These are phyloP conservation scores for Ceratotherium simum DNA, from an alignment of 2,113 vertebrate genomes.

Conservation along the genomic window DNA sequence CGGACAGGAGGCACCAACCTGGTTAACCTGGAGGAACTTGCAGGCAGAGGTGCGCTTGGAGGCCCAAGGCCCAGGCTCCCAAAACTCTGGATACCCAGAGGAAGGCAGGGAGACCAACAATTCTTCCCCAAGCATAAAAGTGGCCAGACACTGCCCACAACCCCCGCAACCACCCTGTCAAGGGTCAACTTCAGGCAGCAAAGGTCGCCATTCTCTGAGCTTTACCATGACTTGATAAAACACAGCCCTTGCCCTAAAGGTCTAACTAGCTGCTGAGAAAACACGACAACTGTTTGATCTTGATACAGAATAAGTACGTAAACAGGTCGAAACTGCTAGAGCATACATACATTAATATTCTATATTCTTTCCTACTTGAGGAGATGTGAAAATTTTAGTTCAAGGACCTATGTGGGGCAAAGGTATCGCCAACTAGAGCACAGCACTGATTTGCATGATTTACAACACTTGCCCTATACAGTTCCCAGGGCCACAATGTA, in stretches of 20 bases:
- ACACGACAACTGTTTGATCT: not conserved
- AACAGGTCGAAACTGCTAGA: not conserved
- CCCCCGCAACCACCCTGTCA: not conserved
- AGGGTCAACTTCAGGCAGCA: not conserved
- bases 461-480: not conserved
- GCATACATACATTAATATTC: not conserved
- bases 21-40: slow-evolving; percentile 30
- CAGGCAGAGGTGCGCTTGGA: not conserved
- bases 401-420: not conserved
- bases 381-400: slow-evolving; percentile 36
- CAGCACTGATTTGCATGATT: slow-evolving; percentile 39
- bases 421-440: not conserved
- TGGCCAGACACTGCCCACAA: not conserved
- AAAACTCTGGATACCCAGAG: not conserved
- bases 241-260: not conserved
- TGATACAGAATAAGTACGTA: not conserved
- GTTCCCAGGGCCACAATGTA: slow-evolving; percentile 22
- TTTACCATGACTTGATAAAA: not conserved
- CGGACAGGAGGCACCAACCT: not conserved
- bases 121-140: slow-evolving; percentile 20
- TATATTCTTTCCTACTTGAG: not conserved
- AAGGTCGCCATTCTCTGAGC: not conserved
- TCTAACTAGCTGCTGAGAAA: not conserved
- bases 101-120: not conserved
- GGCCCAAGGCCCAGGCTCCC: not conserved